phyloP scores from a whole-genome alignment of 2,888 invertebrate genomes.

The Monoplex corrugatus region DNA sequence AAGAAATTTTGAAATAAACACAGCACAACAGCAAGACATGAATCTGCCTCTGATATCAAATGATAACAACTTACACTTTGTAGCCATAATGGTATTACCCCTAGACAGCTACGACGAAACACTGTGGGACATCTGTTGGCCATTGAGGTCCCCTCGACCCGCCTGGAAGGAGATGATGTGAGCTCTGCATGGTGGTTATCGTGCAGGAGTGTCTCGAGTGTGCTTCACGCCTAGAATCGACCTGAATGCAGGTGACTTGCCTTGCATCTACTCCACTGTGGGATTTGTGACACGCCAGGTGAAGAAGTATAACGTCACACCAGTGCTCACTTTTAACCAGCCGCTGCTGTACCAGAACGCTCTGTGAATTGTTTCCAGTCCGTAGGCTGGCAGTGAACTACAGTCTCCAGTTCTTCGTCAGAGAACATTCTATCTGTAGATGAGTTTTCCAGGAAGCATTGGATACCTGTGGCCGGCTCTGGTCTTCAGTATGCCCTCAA shows the following conservation, averaged over 20 bases:
- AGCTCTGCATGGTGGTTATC: not conserved
- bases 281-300: not conserved
- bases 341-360: not conserved
- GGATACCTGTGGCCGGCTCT: not conserved
- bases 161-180: not conserved
- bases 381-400: not conserved
- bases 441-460: conserved; percentile 16
- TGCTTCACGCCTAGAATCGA: not conserved
- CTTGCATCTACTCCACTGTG: not conserved
- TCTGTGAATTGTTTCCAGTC: not conserved
- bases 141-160: too few relatives aligned
- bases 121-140: not conserved
- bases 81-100: not conserved
- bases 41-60: not conserved
- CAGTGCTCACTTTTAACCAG: not conserved
- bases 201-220: not conserved
- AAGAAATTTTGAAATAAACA: not conserved
- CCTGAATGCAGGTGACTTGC: not conserved
- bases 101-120: not conserved
- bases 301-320: not conserved
- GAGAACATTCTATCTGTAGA: not conserved
- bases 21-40: not conserved
- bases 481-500: not conserved
- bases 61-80: not conserved
- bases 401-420: not conserved